Percentiles rank a stretch among this genome's conserved stretches.
Conservation (phyloP, 2,113 vertebrate genomes). For the Xenopus tropicalis region DNA sequence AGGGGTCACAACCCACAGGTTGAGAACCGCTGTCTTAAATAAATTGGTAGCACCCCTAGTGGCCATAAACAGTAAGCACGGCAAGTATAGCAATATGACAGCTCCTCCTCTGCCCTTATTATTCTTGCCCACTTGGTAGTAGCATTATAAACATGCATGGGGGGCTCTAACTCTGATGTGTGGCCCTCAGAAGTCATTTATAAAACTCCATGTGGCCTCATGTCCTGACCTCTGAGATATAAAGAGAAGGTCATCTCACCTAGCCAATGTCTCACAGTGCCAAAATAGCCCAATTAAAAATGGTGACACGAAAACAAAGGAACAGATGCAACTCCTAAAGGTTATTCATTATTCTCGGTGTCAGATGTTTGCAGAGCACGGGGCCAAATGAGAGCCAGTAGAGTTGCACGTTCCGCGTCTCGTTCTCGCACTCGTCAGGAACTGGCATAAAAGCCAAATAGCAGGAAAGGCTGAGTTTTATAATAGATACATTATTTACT, state of each 20-base stretch:
- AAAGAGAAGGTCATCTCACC: constrained; percentile 84
- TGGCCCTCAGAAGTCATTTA: constrained; percentile 34
- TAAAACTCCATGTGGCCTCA: constrained; percentile 59
- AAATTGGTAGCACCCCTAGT: too few species aligned
- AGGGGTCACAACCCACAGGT: too few species aligned
- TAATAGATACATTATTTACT: constrained; percentile 3
- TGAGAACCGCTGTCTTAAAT: too few species aligned
- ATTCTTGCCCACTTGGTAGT: too few species aligned
- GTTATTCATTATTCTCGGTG: constrained; percentile 84
- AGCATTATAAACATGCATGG: not conserved
- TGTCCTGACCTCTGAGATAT: constrained; percentile 83
- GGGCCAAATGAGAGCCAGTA: constrained; percentile 79
- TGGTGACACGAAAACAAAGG: constrained; percentile 80
- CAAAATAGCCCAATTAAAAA: constrained; percentile 90
- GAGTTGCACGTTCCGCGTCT: constrained; percentile 65
- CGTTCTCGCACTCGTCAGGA: too few species aligned
- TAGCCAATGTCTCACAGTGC: constrained; percentile 84
- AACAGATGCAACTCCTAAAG: constrained; percentile 82
- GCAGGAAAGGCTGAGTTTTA: constrained; percentile 51
- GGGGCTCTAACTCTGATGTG: constrained; percentile 15
- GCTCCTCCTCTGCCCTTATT: too few species aligned
- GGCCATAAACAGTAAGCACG: too few species aligned
- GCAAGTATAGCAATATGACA: too few species aligned
- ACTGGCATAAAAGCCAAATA: constrained; percentile 71
- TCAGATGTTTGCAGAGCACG: constrained; percentile 78